These are phyloP conservation scores for Pissodes strobi DNA, from an alignment of 1,140 invertebrate genomes.

Conservation along the genomic window DNA sequence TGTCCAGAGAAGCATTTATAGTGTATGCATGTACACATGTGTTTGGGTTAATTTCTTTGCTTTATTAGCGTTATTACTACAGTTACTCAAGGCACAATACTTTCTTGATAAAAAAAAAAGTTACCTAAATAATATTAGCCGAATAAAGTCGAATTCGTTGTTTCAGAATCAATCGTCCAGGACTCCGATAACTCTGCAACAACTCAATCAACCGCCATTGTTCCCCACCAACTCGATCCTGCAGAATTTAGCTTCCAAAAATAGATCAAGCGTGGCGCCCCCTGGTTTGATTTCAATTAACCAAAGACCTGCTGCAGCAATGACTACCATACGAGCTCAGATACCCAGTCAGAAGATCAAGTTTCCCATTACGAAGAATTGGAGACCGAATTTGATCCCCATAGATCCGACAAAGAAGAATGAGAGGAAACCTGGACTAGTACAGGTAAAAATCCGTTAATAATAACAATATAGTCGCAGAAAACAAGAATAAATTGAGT, in stretches of 20 bases:
- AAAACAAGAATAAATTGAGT: not conserved
- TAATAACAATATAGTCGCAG: not conserved
- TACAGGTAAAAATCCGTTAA: constrained; percentile 44
- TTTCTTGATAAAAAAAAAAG: too few relatives aligned
- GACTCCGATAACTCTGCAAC: constrained; percentile 51
- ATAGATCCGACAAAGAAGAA: constrained; percentile 58
- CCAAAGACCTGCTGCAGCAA: constrained; percentile 45
- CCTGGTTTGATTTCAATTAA: constrained; percentile 52
- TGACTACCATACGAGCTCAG: constrained; percentile 42
- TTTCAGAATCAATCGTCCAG: constrained; percentile 41
- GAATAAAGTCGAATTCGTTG: too few relatives aligned
- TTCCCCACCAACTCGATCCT: constrained; percentile 24
- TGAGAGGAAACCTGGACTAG: constrained; percentile 49
- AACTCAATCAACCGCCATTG: constrained; percentile 48
- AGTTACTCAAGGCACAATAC: too few relatives aligned
- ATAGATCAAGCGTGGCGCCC: constrained; percentile 39
- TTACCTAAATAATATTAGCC: too few relatives aligned
- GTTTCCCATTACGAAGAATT: constrained; percentile 59
- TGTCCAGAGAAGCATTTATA: too few relatives aligned
- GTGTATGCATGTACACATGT: too few relatives aligned
- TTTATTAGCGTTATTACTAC: too few relatives aligned
- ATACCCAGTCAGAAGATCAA: constrained; percentile 60
- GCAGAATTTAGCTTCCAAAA: constrained; percentile 35
- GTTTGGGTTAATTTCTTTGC: too few relatives aligned
- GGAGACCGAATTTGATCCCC: constrained; percentile 70